Percentiles rank a stretch among this genome's conserved stretches.
Conservation (phyloP, 2,888 invertebrate species). For the Apotomis betuletana region DNA sequence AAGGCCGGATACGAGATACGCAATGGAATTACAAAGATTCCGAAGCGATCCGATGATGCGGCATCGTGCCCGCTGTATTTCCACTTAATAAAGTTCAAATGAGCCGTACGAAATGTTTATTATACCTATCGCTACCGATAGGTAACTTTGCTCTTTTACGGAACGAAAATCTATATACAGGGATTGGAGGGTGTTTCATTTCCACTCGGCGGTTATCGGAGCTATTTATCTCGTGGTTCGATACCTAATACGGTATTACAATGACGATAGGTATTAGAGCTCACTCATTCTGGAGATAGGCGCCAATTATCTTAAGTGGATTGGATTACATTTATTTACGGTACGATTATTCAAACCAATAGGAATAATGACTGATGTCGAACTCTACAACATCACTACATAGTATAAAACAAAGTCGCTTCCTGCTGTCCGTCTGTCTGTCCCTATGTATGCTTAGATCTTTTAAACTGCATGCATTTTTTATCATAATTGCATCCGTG, state of each 20-base stretch:
- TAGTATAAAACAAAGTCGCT: too few relatives aligned
- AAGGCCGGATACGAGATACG: conserved; percentile 4
- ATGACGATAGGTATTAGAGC: conserved; percentile 10
- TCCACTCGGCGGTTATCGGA: conserved; percentile 48
- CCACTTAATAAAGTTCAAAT: conserved; percentile 75
- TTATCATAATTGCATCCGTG: too few relatives aligned
- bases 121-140: conserved; percentile 55
- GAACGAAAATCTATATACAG: conserved; percentile 52
- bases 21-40: conserved; percentile 33
- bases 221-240: conserved; percentile 38
- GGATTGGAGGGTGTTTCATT: conserved; percentile 53
- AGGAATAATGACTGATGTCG: too few relatives aligned
- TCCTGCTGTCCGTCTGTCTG: too few relatives aligned
- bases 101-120: conserved; percentile 70
- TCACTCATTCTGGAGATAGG: conserved; percentile 3
- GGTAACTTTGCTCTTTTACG: conserved; percentile 48
- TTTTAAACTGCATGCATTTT: too few relatives aligned
- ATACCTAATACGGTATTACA: conserved; percentile 39
- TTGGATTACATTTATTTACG: neutral
- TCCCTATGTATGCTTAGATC: too few relatives aligned
- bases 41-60: conserved; percentile 48
- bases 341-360: too few relatives aligned
- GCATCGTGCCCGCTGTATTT: conserved; percentile 60
- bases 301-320: conserved; percentile 8
- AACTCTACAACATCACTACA: too few relatives aligned